Evolutionary conservation across 2,797 vertebrate species (phyloP), one percentile per base, ranked within the genome.

Genomic region (Hydrocynus forskahlii): DNA sequence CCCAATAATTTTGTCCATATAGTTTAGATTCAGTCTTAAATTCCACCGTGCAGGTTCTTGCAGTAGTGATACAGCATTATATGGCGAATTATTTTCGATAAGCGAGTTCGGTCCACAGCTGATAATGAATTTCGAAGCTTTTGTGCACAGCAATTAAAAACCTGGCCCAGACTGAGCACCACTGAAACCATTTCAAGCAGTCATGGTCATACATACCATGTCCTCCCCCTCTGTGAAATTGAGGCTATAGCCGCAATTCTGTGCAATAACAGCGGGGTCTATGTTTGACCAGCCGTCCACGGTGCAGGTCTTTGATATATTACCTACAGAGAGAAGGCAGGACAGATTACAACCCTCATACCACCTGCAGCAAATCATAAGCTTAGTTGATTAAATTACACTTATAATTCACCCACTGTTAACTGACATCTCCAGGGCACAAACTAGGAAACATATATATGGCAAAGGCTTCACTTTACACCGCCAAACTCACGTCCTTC

Each of bases 301-400:
- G 0, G 95, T 96, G 81, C 98, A 99, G 79, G 89, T 95, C 88
- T 95, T 96, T 75, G 95, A 97, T 88, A 98, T 92, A 0, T 98
- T 98, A 62, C 96, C 97, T 99, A 84, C 83, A 71, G 81, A 83
- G 75, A 55, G 78, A 67, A 87, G 67, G 57, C 54, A 82, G 55
- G 81, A 13, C 59, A 43, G 72, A 55, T 63, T 50, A 35, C 5
- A 63, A 16, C n/a, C 73, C 16, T 73, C 52, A 57, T 7, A 57
- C 38, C 7, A 4, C 2, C 2, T 43, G 52, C 12, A 40, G 50
- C 52, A 72, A 72, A 72, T 10, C 50, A 54, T 52, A 54, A 72
- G 25, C 13, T 35, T 1, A 12, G 48, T 52, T 17, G 14, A 45
- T 29, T 54, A 50, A 29, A 54, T 35, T 72, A 52, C 8, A n/a